phyloP scores from a whole-genome alignment of 2,888 invertebrate species.

The Muschampia plurimacula region DNA sequence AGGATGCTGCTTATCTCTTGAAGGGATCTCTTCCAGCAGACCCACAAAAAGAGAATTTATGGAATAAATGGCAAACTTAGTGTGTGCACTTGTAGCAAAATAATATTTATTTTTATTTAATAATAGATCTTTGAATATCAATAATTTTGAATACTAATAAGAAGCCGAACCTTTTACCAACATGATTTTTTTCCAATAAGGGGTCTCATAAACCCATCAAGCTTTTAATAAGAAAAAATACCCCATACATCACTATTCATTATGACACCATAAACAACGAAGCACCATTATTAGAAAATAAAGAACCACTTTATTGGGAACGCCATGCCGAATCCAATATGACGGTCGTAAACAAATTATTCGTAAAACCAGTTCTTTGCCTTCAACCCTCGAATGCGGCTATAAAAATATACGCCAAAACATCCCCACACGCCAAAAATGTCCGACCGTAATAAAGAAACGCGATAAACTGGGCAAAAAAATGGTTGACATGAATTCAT shows the following conservation, averaged over 20 bases:
- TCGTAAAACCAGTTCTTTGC: conserved; percentile 65
- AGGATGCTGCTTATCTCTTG: too few species aligned
- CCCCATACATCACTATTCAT: conserved; percentile 36
- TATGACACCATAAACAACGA: conserved; percentile 44
- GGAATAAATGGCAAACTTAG: too few species aligned
- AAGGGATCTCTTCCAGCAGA: too few species aligned
- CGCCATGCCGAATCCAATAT: conserved; percentile 71
- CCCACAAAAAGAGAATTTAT: too few species aligned
- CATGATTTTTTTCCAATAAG: background rate
- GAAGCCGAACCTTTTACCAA: background rate
- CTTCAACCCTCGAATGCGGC: conserved; percentile 63
- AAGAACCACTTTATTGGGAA: conserved; percentile 54
- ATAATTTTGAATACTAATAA: background rate
- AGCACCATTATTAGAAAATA: conserved; percentile 53
- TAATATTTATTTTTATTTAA: too few species aligned
- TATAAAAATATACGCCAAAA: conserved; percentile 62
- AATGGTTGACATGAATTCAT: conserved; percentile 83
- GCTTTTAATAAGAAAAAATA: conserved; percentile 25
- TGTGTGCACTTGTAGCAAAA: too few species aligned
- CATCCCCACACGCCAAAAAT: conserved; percentile 63
- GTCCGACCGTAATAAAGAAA: conserved; percentile 82
- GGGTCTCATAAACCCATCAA: background rate
- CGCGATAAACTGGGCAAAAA: conserved; percentile 81
- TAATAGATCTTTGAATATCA: background rate
- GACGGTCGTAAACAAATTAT: conserved; percentile 80